Percentiles rank a stretch among this genome's conserved stretches.
These are phyloP conservation scores for Alexandromys fortis DNA, from an alignment of 2,113 vertebrate species.

Conservation along the genomic window DNA sequence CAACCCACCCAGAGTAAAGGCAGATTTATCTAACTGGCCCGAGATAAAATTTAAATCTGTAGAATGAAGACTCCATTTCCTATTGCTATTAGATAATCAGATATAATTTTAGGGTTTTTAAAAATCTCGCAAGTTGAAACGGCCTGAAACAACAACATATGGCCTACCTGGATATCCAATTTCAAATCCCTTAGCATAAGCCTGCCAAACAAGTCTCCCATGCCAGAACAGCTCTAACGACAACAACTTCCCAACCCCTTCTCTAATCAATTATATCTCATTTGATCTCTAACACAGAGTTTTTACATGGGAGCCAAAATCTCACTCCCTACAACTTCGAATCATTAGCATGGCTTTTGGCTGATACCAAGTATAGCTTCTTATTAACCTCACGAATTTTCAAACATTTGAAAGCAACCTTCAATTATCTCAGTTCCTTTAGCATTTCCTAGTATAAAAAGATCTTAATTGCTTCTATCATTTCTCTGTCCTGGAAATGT, in stretches of 20 bases:
- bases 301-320: neutral
- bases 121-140: neutral
- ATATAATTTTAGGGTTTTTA: neutral
- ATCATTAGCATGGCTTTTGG: neutral
- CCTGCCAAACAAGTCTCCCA: neutral
- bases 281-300: neutral
- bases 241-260: neutral
- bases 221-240: neutral
- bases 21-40: neutral
- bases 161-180: neutral
- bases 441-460: neutral
- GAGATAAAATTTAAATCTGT: neutral
- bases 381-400: neutral
- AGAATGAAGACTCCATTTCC: neutral
- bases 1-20: neutral
- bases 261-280: neutral
- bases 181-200: neutral
- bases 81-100: constrained; percentile 5
- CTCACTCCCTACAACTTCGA: neutral
- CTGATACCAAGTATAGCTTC: neutral
- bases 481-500: neutral
- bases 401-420: neutral
- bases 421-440: constrained; percentile 1
- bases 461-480: constrained; percentile 1
- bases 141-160: neutral